A percentile compares a stretch with the other conserved stretches of the same genome.
Conservation (phyloP, 2,113 vertebrate genomes). For the Gymnobelideus leadbeateri region DNA sequence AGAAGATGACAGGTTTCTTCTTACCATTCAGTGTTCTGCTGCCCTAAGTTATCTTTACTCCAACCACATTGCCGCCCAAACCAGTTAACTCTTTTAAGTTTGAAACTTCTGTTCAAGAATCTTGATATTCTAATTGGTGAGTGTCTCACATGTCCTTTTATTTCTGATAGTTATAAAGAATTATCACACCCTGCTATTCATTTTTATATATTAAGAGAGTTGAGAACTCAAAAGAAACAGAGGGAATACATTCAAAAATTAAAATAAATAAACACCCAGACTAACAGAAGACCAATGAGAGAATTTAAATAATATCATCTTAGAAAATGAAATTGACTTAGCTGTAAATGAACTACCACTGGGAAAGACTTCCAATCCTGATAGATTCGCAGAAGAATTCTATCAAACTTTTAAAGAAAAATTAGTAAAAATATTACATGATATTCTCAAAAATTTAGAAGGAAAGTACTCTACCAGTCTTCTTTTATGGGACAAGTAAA, state of each 20-base stretch:
- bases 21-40: not conserved
- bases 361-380: not conserved
- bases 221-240: not conserved
- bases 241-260: not conserved
- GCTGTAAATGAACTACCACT: not conserved
- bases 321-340: not conserved
- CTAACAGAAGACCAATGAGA: not conserved
- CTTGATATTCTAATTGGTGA: not conserved
- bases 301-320: not conserved
- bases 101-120: not conserved
- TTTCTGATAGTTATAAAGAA: not conserved
- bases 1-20: constrained; percentile 28
- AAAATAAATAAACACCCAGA: not conserved
- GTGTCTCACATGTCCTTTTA: not conserved
- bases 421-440: not conserved
- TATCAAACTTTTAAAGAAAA: not conserved
- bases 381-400: not conserved
- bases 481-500: not conserved
- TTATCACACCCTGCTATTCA: not conserved
- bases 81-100: not conserved
- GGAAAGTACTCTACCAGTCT: not conserved
- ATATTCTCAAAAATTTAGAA: not conserved
- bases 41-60: not conserved
- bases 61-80: not conserved
- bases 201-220: not conserved